Evolutionary conservation across 30 jellyfish, hydroid and myxozoan genomes (phyloP), one percentile per base, ranked within the genome.

Genomic region (Aurelia aurita): DNA sequence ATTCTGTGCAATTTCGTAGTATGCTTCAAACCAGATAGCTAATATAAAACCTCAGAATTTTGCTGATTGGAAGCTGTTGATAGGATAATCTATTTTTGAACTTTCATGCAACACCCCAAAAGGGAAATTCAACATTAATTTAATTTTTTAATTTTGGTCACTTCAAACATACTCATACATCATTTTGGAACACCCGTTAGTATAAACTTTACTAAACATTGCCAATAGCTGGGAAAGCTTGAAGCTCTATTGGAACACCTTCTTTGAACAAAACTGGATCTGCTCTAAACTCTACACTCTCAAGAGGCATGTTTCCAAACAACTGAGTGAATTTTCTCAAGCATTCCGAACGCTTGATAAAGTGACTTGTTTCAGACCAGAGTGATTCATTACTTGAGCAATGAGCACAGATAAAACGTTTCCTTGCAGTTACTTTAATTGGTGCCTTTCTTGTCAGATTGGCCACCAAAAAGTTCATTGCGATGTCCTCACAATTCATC

Each of bases 401-500:
- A 29, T 89, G 90, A 9, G 95, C 53, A 58, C 98, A 93, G 7
- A 65, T 87, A 77, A 93, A 93, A 14, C 98, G 96, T 64, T 93
- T 93, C 45, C 98, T 77, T 23, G 98, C 93, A 2, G 97, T 93
- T 3, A 93, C 98, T 80, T 93, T 93, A 54, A 93, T 88, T 5
- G 97, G 97, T 14, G 98, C 89, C 69, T 93, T 88, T 35, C 91
- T 86, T 32, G 98, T 87, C 22, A 93, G 92, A 45, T 87, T 93
- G 21, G 98, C 96, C 26, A 93, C 80, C 28, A 93, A 79, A 25
- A 93, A 93, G 66, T 93, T 93, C 97, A 93, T 93, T 23, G 95
- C 97, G 64, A 93, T 93, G 82, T 93, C 98, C 59, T 93, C 98
- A 60, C 98, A 93, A 71, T 93, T 93, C 98, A 93, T 82, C 70